Conservation (phyloP, 2,888 invertebrate species). For the Lepidochitona cinerea region DNA sequence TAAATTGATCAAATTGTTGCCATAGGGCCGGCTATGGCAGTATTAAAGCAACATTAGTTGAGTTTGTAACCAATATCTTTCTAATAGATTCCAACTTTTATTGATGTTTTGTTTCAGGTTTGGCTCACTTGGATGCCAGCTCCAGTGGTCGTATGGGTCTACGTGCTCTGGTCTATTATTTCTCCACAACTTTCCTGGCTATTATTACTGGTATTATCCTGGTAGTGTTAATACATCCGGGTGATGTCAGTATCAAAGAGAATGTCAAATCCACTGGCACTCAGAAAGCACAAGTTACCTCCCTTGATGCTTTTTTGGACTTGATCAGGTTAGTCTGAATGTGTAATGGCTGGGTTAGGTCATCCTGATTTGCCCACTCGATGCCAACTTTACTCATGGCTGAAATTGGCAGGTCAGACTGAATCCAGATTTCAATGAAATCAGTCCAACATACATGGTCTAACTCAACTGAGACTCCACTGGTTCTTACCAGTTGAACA, state of each 20-base stretch:
- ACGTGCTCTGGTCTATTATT: slow-evolving; percentile 77
- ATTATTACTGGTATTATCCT: slow-evolving; percentile 78
- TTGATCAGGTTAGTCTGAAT: slow-evolving; percentile 77
- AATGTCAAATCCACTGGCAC: slow-evolving; percentile 25
- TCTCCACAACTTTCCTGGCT: slow-evolving; percentile 78
- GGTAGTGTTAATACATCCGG: slow-evolving; percentile 78
- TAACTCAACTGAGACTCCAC: too few species aligned
- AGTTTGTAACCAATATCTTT: too few species aligned
- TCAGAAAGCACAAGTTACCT: slow-evolving; percentile 71
- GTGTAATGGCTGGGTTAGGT: too few species aligned
- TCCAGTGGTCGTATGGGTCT: slow-evolving; percentile 78
- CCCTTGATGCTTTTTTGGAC: slow-evolving; percentile 76
- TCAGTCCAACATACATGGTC: too few species aligned
- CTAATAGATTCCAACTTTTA: background rate
- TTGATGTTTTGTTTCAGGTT: slow-evolving; percentile 69
- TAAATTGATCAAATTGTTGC: too few species aligned
- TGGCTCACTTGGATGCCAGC: slow-evolving; percentile 78
- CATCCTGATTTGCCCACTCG: too few species aligned
- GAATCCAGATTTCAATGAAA: too few species aligned
- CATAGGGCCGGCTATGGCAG: too few species aligned
- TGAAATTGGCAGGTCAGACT: too few species aligned
- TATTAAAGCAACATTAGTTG: too few species aligned
- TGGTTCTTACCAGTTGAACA: too few species aligned
- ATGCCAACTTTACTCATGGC: too few species aligned
- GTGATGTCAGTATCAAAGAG: slow-evolving; percentile 65